These are phyloP conservation scores for Hemibagrus wyckioides DNA, from an alignment of 2,113 vertebrate species.

Conservation along the genomic window DNA sequence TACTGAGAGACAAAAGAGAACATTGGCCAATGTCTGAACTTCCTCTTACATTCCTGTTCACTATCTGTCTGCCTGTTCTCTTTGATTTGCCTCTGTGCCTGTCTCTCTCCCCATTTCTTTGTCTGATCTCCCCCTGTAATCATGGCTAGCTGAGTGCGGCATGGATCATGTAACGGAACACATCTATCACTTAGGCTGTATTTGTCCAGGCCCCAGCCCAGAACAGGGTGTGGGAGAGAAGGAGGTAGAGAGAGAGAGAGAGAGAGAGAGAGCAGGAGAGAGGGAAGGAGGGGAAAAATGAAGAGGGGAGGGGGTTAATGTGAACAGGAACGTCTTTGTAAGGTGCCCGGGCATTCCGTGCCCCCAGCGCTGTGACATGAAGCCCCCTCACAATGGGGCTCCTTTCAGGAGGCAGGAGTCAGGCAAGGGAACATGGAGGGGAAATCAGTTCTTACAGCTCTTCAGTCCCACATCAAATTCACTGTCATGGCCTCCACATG, in stretches of 20 bases:
- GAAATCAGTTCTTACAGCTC: constrained; percentile 53
- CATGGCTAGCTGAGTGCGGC: constrained; percentile 39
- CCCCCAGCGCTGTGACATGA: constrained; percentile 51
- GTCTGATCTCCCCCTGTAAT: constrained; percentile 45
- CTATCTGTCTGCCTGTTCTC: constrained; percentile 35
- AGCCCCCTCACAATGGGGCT: constrained; percentile 56
- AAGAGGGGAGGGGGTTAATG: constrained; percentile 22
- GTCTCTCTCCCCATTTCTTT: constrained; percentile 35
- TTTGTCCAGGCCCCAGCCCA: constrained; percentile 48
- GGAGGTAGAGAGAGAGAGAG: constrained; percentile 1
- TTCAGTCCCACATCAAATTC: constrained; percentile 51
- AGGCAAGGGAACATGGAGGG: constrained; percentile 47
- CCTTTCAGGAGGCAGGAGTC: constrained; percentile 52
- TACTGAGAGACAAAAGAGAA: background rate
- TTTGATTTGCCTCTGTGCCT: constrained; percentile 32
- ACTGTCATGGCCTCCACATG: constrained; percentile 53
- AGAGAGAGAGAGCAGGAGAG: background rate
- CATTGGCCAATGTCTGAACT: constrained; percentile 14
- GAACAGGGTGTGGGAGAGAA: constrained; percentile 36
- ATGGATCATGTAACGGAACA: constrained; percentile 55
- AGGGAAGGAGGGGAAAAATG: constrained; percentile 18
- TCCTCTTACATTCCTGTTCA: constrained; percentile 28
- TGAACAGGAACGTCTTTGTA: constrained; percentile 58
- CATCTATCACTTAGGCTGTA: constrained; percentile 55
- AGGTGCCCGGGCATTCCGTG: constrained; percentile 42